Evolutionary conservation across 2,888 invertebrate species (phyloP), one percentile per base, ranked within the genome.

Genomic region (Acrobasis consociella): DNA sequence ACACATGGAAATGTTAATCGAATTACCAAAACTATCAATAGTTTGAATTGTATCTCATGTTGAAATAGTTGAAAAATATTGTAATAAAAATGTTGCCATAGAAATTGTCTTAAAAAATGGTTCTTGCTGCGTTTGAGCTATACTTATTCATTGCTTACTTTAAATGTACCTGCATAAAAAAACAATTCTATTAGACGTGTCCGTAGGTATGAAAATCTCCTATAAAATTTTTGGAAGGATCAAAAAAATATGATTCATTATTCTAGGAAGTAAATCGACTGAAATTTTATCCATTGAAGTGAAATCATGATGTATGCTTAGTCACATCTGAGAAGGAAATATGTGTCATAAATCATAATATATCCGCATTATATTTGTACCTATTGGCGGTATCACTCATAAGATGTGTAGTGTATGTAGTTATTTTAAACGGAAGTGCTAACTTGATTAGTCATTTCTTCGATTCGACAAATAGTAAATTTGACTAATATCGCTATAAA

Each of bases 21-120:
- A 81, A 83, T 84, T 83, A 86, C 82, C 81, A 76, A 84, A 76
- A 74, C 67, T 67, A 76, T 75, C 74, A 68, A 73, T 73, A 71
- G 70, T 8, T 53, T 15, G 1, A 52, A 22, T 31, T 53, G 9
- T 15, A 38, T 17, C 16, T 51, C 10, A 46, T 46, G 46, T 46
- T 46, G n/a, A 46, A 13, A 46, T 3, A 22, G 2, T 3, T 22
- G 2, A 5, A 3, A 22, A 5, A 2, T 22, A 22, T 3, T 22
- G 2, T 2, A 5, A 5, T 22, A 31, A 22, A 0, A 31, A 31
- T 7, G 31, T 31, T 31, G 31, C 31, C 31, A n/a, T 31, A 31
- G 31, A 8, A 31, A 2, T 7, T 7, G 2, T 31, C 7, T 8
- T 22, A 22, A 22, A 31, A 31, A 31, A 0, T 31, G 2, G 31